Evolutionary conservation across 1,140 invertebrate genomes (phyloP).

Genomic region (Lineus longissimus): DNA sequence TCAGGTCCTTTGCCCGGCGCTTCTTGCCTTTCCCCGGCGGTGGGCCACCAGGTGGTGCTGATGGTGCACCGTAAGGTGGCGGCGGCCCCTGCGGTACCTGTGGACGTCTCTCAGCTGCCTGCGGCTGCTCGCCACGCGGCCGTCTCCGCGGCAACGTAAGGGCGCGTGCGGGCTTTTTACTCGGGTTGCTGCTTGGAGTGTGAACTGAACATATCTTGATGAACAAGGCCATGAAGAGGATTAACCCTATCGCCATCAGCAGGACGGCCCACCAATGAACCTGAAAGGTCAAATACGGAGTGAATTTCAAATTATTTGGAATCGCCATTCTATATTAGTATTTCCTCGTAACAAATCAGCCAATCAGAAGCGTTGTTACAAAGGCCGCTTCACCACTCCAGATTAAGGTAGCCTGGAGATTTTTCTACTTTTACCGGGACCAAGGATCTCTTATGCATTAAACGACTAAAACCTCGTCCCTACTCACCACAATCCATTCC

Average conservation of each 20-base stretch:
- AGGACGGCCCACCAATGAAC: conserved; percentile 97
- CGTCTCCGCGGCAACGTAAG: conserved; percentile 31
- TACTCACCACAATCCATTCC: conserved; percentile 50
- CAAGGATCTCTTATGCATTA: not conserved
- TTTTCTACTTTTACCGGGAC: not conserved
- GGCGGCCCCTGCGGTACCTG: conserved; percentile 23
- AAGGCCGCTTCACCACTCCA: not conserved
- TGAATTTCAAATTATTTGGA: not conserved
- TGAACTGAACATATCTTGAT: conserved; percentile 99
- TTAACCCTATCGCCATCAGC: conserved; percentile 82
- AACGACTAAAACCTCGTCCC: conserved; percentile 54
- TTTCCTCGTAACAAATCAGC: not conserved
- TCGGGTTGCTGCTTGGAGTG: conserved; percentile 93
- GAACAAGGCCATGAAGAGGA: conserved; percentile 96
- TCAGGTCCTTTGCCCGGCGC: not conserved
- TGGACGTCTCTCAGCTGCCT: conserved; percentile 14
- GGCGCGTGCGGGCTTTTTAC: conserved; percentile 43
- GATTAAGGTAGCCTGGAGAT: too few relatives aligned
- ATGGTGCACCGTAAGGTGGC: conserved; percentile 24
- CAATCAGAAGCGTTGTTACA: not conserved
- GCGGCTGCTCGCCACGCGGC: conserved; percentile 17
- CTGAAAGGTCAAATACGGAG: conserved; percentile 52
- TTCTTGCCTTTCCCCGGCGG: conserved; percentile 27
- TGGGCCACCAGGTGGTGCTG: conserved; percentile 16
- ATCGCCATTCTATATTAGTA: too few relatives aligned